Evolutionary conservation across 2,113 vertebrate species (phyloP), one percentile per base, ranked within the genome.

Genomic region (Labrus mixtus): DNA sequence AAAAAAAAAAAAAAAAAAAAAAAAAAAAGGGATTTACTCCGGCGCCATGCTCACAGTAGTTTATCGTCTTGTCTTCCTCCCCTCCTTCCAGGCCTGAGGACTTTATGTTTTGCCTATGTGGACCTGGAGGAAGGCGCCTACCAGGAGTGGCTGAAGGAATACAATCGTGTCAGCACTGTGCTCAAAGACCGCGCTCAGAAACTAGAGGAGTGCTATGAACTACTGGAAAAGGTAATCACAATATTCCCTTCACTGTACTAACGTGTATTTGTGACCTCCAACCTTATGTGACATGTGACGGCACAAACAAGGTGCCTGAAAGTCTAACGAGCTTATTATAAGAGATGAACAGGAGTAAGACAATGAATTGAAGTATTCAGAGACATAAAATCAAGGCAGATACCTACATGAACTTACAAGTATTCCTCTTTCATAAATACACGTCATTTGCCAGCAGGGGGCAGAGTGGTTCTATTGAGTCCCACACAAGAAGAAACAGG

Each of bases 201-300:
- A 68, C 79, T 99, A 46, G 98, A 99, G 79, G 97, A 98, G 55
- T 98, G 97, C 80, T 99, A 98, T 6, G 98, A 99, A 87, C 95
- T 96, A 58, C 96, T 99, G 61, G 98, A 99, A 85, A 98, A 98
- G 96, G 98, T 99, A 89, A 73, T 45, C 20, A 8, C 19, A 45
- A n/a, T 25, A 17, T 72, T 68, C 45, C 45, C 13, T 25, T 29
- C 2, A 70, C 10, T 57, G 17, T 51, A 41, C 2, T 9, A 2
- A 29, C 57, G 4, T 50, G 6, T 41, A 10, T 20, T n/a, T 3
- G n/a, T 61, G 37, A 43, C 6, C 13, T 15, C n/a, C n/a, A n/a
- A n/a, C n/a, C 0, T 46, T 16, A 16, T 13, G 45, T 6, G 6
- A 46, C 15, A 46, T 16, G 13, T 46, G 37, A 39, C 1, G 10